Base-by-base conservation (phyloP, 2,797 vertebrate species). In the Melanotaenia parkinsoni region DNA sequence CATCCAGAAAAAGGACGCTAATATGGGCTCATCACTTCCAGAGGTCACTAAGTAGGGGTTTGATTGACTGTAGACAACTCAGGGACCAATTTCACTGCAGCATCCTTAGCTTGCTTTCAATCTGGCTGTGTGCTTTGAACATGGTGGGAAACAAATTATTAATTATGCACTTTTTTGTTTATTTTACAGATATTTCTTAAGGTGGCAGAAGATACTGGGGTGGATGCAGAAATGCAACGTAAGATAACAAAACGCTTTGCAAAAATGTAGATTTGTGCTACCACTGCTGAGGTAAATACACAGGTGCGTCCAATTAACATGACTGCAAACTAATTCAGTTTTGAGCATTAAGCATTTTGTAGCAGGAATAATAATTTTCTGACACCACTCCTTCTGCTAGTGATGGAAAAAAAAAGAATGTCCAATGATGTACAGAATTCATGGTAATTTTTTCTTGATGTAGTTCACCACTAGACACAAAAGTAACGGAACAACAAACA, bases 151-250 rank as follows among this genome's bases (percentile, higher is more conserved):
- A 50, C n/a, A 16, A 22, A 40, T 10, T 62, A 18, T 57, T 16
- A 56, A 45, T 24, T n/a, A 70, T 16, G 1, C 5, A n/a, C 24
- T 0, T 18, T 18, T 64, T n/a, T 85, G 9, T 79, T 82, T 0
- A 22, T 68, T 74, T 65, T 32, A 18, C 91, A 98, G 97, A 98
- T 99, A 83, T 99, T 99, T 75, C 95, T 99, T 33, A 99, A 99
- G 92, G 97, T 99, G 77, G 98, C 98, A 22, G 96, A 99, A 83
- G 97, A 99, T 9, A 96, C 95, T 0, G 96, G 96, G 9, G 97
- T 98, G 65, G 98, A 99, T 75, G 84, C 95, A 30, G 96, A 97
- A 89, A 93, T 92, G 13, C 91, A 94, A 94, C 93, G 97, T 99
- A 91, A 88, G 83, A 20, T 12, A 22, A 24, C 67, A 63, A 28